Base-by-base conservation (phyloP, 2,888 invertebrate species). In the Acleris laterana region DNA sequence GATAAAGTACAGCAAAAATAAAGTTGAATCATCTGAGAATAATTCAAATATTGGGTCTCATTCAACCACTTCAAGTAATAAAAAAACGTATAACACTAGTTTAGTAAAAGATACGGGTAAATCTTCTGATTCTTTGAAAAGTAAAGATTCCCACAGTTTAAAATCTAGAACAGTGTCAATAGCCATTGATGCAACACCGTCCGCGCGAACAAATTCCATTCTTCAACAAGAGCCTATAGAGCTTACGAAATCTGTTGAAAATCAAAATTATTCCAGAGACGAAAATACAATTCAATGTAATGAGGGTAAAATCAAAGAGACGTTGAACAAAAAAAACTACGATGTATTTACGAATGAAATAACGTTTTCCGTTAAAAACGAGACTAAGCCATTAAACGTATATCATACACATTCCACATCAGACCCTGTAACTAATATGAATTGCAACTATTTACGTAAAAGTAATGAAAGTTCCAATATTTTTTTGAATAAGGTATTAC, bases 181-280 rank as follows among this genome's bases (percentile, higher is more conserved):
- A 11, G 96, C 95, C 0, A 93, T 97, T 38, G 96, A 97, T 81
- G 97, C 97, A 0, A 97, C 97, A 0, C 96, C 96, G 13, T 94
- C 95, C 1, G 95, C 95, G 1, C 91, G 96, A 70, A 96, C 96
- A 25, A 94, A 94, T 69, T 96, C 96, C 62, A 94, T 97, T 42
- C 81, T 96, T 59, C 94, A 95, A 73, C 96, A 97, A 86, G 94
- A 96, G 80, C 96, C 96, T 0, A 96, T 96, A 70, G 96, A 97
- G 85, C 81, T 96, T 53, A 94, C 94, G 0, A 96, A 96, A 85
- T 94, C 94, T n/a, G 86, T 94, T 52, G 94, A 95, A 63, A 85
- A 88, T 60, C 71, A 72, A 65, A 79, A 75, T 86, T 84, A 88
- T 88, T 86, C 87, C 83, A 85, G 71, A 73, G 76, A 64, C 68